phyloP scores from a whole-genome alignment of 2,113 vertebrate genomes.

The Actinemys pallida region DNA sequence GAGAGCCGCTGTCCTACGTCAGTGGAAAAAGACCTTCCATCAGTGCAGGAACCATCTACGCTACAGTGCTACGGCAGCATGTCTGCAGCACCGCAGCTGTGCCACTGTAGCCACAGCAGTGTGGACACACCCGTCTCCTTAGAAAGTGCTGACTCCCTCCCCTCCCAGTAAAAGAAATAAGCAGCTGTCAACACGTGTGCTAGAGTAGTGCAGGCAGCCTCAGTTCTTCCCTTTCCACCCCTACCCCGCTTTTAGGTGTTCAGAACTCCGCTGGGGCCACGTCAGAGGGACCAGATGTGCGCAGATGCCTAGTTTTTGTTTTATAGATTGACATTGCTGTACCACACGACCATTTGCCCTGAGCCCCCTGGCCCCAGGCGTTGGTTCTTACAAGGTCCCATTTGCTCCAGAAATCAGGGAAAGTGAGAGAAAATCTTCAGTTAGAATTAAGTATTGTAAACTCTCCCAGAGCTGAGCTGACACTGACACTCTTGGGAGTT shows the following conservation, averaged over 20 bases:
- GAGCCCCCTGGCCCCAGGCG: no score
- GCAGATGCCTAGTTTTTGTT: not conserved
- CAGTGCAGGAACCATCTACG: no score
- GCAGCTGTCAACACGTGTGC: not conserved
- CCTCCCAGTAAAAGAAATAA: not conserved
- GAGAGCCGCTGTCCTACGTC: no score
- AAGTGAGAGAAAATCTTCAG: not conserved
- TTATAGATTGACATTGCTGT: not conserved
- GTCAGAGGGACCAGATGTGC: accelerated
- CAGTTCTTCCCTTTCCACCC: not conserved
- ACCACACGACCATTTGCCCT: not conserved
- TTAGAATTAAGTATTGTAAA: not conserved
- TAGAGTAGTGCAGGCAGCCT: not conserved
- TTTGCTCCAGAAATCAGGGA: not conserved
- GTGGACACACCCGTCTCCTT: not conserved
- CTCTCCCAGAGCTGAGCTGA: no score
- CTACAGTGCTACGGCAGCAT: no score
- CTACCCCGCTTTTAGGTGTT: not conserved
- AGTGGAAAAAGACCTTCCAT: no score
- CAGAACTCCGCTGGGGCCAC: accelerated
- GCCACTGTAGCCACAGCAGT: no score
- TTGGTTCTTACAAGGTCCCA: not conserved
- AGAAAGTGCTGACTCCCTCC: not conserved
- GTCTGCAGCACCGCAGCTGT: no score
- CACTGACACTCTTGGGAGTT: not conserved